Conservation (phyloP, 1,140 invertebrate genomes). For the Drosophila rufa region DNA sequence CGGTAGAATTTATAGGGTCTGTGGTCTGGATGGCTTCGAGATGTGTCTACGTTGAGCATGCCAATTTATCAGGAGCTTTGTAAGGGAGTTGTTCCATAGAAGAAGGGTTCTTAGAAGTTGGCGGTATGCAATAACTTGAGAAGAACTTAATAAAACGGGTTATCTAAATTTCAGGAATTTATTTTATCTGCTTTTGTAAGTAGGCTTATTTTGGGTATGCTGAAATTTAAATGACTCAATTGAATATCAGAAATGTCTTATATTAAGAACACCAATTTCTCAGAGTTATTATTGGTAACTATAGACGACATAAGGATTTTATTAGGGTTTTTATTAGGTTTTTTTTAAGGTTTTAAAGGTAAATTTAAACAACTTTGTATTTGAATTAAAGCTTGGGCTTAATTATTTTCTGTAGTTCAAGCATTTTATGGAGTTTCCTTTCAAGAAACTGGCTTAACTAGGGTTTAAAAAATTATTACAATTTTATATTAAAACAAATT, state of each 20-base stretch:
- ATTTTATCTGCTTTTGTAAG: not conserved
- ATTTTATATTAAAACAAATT: too few relatives aligned
- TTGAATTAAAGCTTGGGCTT: not conserved
- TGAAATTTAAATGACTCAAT: not conserved
- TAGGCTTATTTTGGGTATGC: not conserved
- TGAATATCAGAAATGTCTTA: not conserved
- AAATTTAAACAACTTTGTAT: not conserved
- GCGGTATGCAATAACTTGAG: not conserved
- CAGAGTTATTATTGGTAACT: not conserved
- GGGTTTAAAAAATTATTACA: too few relatives aligned
- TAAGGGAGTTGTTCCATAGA: not conserved
- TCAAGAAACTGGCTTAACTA: too few relatives aligned
- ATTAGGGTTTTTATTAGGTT: too few relatives aligned
- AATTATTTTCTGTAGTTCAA: too few relatives aligned
- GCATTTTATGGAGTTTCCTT: too few relatives aligned
- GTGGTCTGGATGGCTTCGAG: not conserved
- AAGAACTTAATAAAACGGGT: not conserved
- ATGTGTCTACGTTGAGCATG: not conserved
- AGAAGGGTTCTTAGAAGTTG: not conserved
- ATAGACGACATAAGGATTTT: not conserved
- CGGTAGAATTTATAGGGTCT: slow-evolving; percentile 6
- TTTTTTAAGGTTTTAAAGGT: not conserved
- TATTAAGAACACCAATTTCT: not conserved
- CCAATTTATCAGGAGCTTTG: not conserved
- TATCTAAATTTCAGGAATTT: not conserved